phyloP scores from a whole-genome alignment of 2,797 vertebrate genomes.

The Eulemur coronatus region DNA sequence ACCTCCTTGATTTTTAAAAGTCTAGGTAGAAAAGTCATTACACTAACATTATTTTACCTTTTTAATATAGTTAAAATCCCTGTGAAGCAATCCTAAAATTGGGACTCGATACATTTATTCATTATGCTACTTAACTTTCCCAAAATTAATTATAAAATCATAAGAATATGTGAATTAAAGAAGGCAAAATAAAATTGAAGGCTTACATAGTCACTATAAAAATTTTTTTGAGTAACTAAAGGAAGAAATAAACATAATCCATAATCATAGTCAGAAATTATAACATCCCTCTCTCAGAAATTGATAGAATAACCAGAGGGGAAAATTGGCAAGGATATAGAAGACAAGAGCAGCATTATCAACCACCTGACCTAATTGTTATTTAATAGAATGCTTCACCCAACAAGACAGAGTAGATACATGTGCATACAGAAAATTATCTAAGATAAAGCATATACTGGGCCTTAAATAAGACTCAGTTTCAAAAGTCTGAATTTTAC shows the following conservation, averaged over 20 bases:
- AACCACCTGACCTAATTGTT: not conserved
- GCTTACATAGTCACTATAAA: not conserved
- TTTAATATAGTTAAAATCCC: not conserved
- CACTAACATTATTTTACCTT: not conserved
- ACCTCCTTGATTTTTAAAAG: not conserved
- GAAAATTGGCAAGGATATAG: not conserved
- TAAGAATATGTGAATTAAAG: not conserved
- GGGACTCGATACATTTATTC: not conserved
- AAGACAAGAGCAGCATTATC: not conserved
- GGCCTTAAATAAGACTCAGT: not conserved
- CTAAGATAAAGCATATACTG: not conserved
- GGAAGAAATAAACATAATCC: not conserved
- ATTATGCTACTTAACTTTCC: not conserved
- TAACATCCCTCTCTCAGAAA: conserved; percentile 28
- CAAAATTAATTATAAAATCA: conserved; percentile 45
- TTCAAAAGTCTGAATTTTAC: conserved; percentile 12
- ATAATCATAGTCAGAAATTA: not conserved
- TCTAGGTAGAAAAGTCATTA: not conserved
- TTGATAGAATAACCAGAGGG: not conserved
- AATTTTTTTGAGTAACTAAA: not conserved
- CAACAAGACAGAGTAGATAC: not conserved
- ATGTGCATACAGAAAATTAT: not conserved
- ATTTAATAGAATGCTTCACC: not conserved
- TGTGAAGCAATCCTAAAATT: not conserved
- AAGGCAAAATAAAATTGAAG: conserved; percentile 14